Evolutionary conservation across 2,113 vertebrate species (phyloP), one percentile per base, ranked within the genome.

Genomic region (Cyanistes caeruleus): DNA sequence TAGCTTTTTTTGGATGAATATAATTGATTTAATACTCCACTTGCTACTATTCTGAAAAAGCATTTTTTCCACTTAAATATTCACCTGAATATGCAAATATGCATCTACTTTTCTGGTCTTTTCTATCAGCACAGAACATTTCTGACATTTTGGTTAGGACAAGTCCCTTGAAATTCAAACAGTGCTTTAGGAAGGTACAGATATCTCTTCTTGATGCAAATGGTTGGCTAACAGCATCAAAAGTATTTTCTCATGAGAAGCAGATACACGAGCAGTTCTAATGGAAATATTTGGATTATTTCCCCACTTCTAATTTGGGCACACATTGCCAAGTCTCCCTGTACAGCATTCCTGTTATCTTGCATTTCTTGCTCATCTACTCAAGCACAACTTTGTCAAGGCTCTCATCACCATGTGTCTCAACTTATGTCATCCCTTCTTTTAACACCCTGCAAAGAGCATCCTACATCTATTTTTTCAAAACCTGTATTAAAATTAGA

Each of bases 101-200:
- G 19, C 13, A 60, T 69, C 46, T 53, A 77, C 65, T 94, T 92
- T 90, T 83, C 62, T 53, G 22, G 80, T 77, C 41, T 77, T 55
- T 83, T 90, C 72, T 60, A 76, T 37, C 72, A 88, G 63, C 55
- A 73, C 20, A 85, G 59, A 92, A 88, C 19, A 90, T 74, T 93
- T 93, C 68, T 88, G 85, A 94, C 68, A 92, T 48, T 84, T 86
- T 48, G 33, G 55, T 93, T 77, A 51, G 30, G 55, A 90, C 30
- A 23, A 90, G 35, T 77, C 28, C 48, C 92, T 91, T 95, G 90
- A 94, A 96, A 96, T 95, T 91, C 87, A 76, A 88, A 87, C 4
- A 0, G 27, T 55, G 53, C 27, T 93, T 90, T 80, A 91, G 52
- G 56, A 85, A 83, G 21, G 48, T 56, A 90, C 64, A 84, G 60